A percentile compares a stretch with the other conserved stretches of the same genome.
phyloP scores from a whole-genome alignment of 2,888 invertebrate species.

The Campaea margaritaria region DNA sequence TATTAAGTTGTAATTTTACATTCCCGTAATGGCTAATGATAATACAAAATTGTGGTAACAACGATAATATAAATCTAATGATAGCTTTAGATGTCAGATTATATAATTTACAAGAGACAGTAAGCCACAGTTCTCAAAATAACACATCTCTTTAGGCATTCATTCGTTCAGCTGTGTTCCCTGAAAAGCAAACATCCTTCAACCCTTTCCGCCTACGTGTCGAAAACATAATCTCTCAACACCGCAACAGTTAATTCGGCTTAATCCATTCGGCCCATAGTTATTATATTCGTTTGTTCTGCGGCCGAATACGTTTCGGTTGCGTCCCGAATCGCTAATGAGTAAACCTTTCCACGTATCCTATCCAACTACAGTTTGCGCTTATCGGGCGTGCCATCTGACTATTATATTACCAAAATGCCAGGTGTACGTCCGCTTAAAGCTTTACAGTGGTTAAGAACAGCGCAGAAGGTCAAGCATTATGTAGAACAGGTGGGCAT shows the following conservation, averaged over 20 bases:
- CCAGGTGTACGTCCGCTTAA: slow-evolving; percentile 43
- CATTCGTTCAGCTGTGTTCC: background rate
- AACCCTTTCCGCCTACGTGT: slow-evolving; percentile 47
- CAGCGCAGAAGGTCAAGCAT: background rate
- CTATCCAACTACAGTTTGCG: slow-evolving; percentile 52
- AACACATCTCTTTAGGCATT: too few relatives aligned
- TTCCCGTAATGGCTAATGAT: too few relatives aligned
- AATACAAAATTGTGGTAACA: too few relatives aligned
- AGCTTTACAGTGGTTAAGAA: background rate
- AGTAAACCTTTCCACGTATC: slow-evolving; percentile 80
- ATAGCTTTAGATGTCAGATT: too few relatives aligned
- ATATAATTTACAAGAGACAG: too few relatives aligned
- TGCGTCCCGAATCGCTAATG: slow-evolving; percentile 82
- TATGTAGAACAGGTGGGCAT: background rate
- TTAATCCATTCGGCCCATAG: slow-evolving; percentile 77
- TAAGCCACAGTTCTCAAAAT: too few relatives aligned
- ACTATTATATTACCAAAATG: slow-evolving; percentile 85
- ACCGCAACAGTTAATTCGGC: slow-evolving; percentile 68
- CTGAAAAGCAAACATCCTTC: slow-evolving; percentile 7
- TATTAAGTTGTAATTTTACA: too few relatives aligned
- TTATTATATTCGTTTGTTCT: slow-evolving; percentile 83
- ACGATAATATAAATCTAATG: too few relatives aligned
- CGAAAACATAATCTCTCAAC: slow-evolving; percentile 56
- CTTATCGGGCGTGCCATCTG: slow-evolving; percentile 83
- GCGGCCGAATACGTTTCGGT: slow-evolving; percentile 67